Base-by-base conservation (phyloP, 1,140 invertebrate genomes). In the Mesaphorura yosii region DNA sequence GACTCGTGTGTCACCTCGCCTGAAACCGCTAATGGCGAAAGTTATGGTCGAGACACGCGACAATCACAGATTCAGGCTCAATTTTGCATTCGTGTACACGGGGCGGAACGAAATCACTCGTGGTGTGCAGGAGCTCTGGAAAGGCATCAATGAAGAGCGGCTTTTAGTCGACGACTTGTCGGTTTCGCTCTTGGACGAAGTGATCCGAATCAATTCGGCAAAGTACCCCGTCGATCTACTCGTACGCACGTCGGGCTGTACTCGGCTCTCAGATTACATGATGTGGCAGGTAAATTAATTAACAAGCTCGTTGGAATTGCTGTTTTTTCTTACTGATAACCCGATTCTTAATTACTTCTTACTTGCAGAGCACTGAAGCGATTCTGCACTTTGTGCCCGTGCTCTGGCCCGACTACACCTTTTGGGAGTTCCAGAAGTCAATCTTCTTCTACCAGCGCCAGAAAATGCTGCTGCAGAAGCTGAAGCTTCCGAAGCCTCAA, bases 221-320 rank as follows among this genome's bases (percentile, higher is more conserved):
- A 71, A 75, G 14, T n/a, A n/a, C n/a, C 73, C 81, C 58, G 84
- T 89, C 19, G 93, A 98, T 70, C 68, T 98, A 48, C 70, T 98
- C 5, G 82, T 98, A 29, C 76, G 95, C 62, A 98, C 94, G n/a
- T 98, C 94, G 1, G 93, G 93, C 22, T 94, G 98, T 76, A 79
- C 84, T 2, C 74, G 95, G 59, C 74, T 98, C 1, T 95, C 90
- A 66, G 95, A 98, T 72, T 98, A 96, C 68, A 74, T 98, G 56
- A 71, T 97, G 50, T 98, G 90, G 90, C 80, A 81, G 69, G 74
- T 71, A 61, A 60, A 58, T 3, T 38, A 59, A 5, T 26, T 37
- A 3, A n/a, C n/a, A n/a, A n/a, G n/a, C n/a, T n/a, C 3, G n/a
- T 15, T 23, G 6, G 23, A 6, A 19, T 27, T 2, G 4, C 12